Evolutionary conservation across 2,888 invertebrate species (phyloP), one percentile per base, ranked within the genome.

Genomic region (Stenurella melanura): DNA sequence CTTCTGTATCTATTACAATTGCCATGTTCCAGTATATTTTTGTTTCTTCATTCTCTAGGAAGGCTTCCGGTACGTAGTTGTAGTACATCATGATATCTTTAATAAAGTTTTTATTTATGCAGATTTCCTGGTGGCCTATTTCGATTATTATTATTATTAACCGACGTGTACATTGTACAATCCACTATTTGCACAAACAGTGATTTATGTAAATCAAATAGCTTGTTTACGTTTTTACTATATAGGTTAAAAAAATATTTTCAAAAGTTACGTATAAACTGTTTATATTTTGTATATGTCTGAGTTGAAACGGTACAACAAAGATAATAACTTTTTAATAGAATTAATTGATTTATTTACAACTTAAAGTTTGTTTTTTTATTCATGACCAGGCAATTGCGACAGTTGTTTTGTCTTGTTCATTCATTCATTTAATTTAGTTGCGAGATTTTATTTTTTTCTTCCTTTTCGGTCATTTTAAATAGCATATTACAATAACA

Each of bases 321-420:
- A 57, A 54, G 54, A 67, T 67, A 56, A 67, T 54, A 54, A 21
- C 12, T 21, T 21, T 58, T 58, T 58, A 54, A 17, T 21, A 67
- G 57, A 58, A 56, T 19, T 21, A 56, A 57, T 10, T 69, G 17
- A 58, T 57, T 69, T 69, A 19, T 56, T 34, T 34, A 50, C 56
- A 67, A 54, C 30, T 30, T 17, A n/a, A 68, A 68, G 54, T 30
- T 19, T 57, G 38, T 69, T 57, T 69, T 57, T 69, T 57, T 58
- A 69, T 69, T 69, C 69, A 69, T 69, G 58, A 57, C 12, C 50
- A 30, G n/a, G 6, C 30, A 61, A 61, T 34, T 30, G 30, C 34
- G 58, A 21, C 34, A 61, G 18, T 19, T 18, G 11, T 61, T 61
- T 61, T 18, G 11, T 61, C 34, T 61, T 61, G 26, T 61, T 12